Percentiles rank a stretch among this genome's conserved stretches.
These are phyloP conservation scores for Actenoides hombroni DNA, from an alignment of 2,113 vertebrate genomes.

Conservation along the genomic window DNA sequence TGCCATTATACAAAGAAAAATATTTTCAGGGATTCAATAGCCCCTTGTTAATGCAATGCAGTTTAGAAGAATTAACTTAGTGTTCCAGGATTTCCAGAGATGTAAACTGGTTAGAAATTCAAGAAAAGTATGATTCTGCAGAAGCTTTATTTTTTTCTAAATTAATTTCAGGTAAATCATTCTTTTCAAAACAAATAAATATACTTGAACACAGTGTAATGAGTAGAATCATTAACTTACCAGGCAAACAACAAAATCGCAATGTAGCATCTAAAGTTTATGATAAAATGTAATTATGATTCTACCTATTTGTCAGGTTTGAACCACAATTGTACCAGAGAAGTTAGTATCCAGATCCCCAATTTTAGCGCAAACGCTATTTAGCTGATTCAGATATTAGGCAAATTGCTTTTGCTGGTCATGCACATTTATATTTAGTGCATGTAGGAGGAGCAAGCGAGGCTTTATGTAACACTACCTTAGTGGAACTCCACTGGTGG, in stretches of 20 bases:
- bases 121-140: background rate
- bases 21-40: background rate
- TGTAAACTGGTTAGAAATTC: background rate
- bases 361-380: background rate
- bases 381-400: conserved; percentile 40
- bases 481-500: background rate
- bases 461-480: background rate
- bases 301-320: background rate
- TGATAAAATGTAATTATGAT: background rate
- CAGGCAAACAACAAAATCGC: background rate
- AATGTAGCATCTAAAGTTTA: background rate
- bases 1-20: background rate
- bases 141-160: background rate
- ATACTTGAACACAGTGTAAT: background rate
- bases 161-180: background rate
- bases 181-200: background rate
- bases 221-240: background rate
- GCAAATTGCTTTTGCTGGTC: conserved; percentile 43
- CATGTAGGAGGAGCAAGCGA: conserved; percentile 19
- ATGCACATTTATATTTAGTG: conserved; percentile 64
- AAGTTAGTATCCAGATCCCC: background rate
- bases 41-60: background rate
- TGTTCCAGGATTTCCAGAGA: background rate
- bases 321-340: background rate
- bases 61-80: background rate